These are phyloP conservation scores for Bursaphelenchus okinawaensis DNA, from an alignment of 2,888 invertebrate genomes.

Conservation along the genomic window DNA sequence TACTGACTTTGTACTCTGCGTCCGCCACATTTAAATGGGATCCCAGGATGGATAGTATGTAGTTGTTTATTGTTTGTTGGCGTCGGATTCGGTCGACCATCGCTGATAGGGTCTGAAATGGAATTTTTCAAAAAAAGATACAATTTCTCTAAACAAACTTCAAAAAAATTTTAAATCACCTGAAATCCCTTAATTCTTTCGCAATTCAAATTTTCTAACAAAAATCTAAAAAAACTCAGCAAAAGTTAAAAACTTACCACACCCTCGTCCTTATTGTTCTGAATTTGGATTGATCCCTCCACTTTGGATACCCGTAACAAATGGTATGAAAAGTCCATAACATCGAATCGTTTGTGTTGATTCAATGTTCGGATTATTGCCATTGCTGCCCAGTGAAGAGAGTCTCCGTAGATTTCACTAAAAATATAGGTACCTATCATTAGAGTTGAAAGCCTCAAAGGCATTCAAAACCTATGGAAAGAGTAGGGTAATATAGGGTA, in stretches of 20 bases:
- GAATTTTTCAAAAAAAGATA: background rate
- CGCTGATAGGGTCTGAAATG: constrained; percentile 60
- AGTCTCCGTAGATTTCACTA: constrained; percentile 93
- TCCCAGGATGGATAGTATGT: constrained; percentile 60
- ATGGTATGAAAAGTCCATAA: constrained; percentile 96
- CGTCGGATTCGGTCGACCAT: constrained; percentile 85
- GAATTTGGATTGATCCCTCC: constrained; percentile 62
- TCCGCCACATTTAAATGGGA: constrained; percentile 33
- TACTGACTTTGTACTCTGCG: constrained; percentile 79
- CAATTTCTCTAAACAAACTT: constrained; percentile 58
- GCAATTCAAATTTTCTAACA: too few relatives aligned
- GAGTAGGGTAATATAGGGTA: too few relatives aligned
- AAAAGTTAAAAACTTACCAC: constrained; percentile 54
- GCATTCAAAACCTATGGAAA: background rate
- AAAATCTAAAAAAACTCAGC: background rate
- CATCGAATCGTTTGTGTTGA: constrained; percentile 91
- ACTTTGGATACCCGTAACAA: constrained; percentile 88
- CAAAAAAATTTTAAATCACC: background rate
- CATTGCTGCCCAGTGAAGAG: constrained; percentile 96
- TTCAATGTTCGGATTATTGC: constrained; percentile 88
- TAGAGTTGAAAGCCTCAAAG: constrained; percentile 1
- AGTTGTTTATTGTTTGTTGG: constrained; percentile 95
- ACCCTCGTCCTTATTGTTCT: constrained; percentile 77
- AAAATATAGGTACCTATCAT: constrained; percentile 12
- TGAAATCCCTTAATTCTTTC: background rate